Evolutionary conservation across 2,888 invertebrate species (phyloP), one percentile per base, ranked within the genome.

Genomic region (Lobophora halterata): DNA sequence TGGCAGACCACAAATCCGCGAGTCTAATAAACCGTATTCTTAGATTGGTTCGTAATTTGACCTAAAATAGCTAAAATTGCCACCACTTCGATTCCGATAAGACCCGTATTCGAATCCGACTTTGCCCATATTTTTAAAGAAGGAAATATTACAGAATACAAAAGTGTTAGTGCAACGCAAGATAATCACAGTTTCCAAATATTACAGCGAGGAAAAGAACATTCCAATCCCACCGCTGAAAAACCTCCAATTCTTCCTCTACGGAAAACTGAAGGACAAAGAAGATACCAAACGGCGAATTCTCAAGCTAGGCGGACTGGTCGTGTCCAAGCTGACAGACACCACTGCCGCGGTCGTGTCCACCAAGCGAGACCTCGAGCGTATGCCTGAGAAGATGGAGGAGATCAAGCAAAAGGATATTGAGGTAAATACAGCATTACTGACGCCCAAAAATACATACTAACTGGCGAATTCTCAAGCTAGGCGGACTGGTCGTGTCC

Each of bases 401-500:
- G 90, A 92, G 38, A 94, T 93, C 0, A 82, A 92, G 67, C 80
- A 88, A 0, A 72, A 88, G 3, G 92, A 93, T 46, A 90, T 98
- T 54, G 95, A 96, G 74, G 87, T 86, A 49, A 30, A 17, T n/a
- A n/a, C n/a, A n/a, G n/a, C n/a, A n/a, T n/a, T n/a, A 35, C 73
- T 89, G 16, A 71, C 88, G 3, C 79, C 85, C 3, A 92, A 92
- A 54, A 90, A 91, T n/a, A 0, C 88, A 89, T 0, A 52, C 95
- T 0, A 94, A 93, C 54, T 89, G 89, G 19, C 88, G 91, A 24
- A 92, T 98, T 21, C 66, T 89, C 10, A 90, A 90, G 42, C 71
- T 96, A 31, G 97, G 98, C 0, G 98, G 97, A 0, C 90, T 90
- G 46, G 90, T 95, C 0, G 86, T 88, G 45, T 92, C 95, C 1